phyloP scores from a whole-genome alignment of 2,113 vertebrate genomes.

The Oreochromis aureus region DNA sequence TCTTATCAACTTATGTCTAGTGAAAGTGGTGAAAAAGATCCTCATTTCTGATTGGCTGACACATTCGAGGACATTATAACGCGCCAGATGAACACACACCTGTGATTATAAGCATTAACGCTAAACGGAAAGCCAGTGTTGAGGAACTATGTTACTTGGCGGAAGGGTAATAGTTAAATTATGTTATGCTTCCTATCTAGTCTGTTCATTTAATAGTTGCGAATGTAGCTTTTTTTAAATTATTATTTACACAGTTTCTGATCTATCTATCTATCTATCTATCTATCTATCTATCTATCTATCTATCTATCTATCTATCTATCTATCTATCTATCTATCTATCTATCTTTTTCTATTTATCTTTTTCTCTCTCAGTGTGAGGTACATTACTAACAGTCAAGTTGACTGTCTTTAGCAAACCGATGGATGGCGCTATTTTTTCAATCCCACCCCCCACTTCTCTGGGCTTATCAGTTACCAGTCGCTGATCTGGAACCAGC shows the following conservation, averaged over 20 bases:
- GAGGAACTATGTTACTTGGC: conserved; percentile 1
- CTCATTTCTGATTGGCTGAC: conserved; percentile 13
- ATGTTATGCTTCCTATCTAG: background rate
- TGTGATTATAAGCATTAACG: background rate
- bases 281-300: background rate
- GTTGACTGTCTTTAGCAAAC: background rate
- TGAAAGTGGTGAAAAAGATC: background rate
- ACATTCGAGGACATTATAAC: conserved; percentile 3
- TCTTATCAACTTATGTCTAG: background rate
- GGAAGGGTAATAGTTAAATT: background rate
- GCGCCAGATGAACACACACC: background rate
- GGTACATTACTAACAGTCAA: background rate
- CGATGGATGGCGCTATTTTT: conserved; percentile 33
- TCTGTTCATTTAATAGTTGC: background rate
- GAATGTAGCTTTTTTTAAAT: background rate
- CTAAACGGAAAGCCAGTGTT: background rate
- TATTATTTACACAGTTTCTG: background rate
- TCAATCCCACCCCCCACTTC: background rate
- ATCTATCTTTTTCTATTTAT: too few relatives aligned
- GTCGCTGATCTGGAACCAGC: conserved; percentile 28
- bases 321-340: background rate
- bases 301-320: background rate
- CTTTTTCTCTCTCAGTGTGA: background rate
- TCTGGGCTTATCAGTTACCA: background rate
- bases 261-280: background rate